phyloP scores from a whole-genome alignment of 2,113 vertebrate species.

The Myotis brandtii region DNA sequence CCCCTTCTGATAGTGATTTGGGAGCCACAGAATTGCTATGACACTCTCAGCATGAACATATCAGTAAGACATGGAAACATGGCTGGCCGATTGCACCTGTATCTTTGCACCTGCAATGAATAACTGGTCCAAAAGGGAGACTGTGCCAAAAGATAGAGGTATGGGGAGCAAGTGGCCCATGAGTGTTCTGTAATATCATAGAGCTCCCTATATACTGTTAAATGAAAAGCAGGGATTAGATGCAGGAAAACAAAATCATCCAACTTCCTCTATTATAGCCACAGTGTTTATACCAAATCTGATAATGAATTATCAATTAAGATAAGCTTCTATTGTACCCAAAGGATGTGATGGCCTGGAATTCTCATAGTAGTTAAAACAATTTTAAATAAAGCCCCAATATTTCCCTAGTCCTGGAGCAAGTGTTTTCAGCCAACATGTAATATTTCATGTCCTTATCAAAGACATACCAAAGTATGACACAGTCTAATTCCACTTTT shows the following conservation, averaged over 20 bases:
- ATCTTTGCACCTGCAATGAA: constrained; percentile 16
- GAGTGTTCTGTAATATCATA: background rate
- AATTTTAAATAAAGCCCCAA: constrained; percentile 21
- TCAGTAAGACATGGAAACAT: constrained; percentile 1
- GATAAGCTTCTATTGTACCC: background rate
- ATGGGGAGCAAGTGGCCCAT: background rate
- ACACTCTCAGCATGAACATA: background rate
- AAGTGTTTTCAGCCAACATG: background rate
- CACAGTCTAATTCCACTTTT: background rate
- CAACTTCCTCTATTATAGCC: constrained; percentile 48
- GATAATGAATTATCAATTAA: constrained; percentile 75
- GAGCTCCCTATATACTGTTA: background rate
- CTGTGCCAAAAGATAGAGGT: background rate
- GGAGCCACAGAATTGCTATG: background rate
- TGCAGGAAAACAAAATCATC: constrained; percentile 51
- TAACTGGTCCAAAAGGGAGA: background rate
- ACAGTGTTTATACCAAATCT: constrained; percentile 60
- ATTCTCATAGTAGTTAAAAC: constrained; percentile 41
- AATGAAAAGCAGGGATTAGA: background rate
- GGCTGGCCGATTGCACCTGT: background rate
- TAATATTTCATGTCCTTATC: background rate
- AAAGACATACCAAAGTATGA: constrained; percentile 14
- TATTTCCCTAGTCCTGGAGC: background rate
- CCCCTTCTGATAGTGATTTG: background rate
- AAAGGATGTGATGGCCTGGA: background rate